A percentile compares a stretch with the other conserved stretches of the same genome.
Evolutionary conservation across 1,140 invertebrate genomes (phyloP).

Genomic region (Neodiprion fabricii): DNA sequence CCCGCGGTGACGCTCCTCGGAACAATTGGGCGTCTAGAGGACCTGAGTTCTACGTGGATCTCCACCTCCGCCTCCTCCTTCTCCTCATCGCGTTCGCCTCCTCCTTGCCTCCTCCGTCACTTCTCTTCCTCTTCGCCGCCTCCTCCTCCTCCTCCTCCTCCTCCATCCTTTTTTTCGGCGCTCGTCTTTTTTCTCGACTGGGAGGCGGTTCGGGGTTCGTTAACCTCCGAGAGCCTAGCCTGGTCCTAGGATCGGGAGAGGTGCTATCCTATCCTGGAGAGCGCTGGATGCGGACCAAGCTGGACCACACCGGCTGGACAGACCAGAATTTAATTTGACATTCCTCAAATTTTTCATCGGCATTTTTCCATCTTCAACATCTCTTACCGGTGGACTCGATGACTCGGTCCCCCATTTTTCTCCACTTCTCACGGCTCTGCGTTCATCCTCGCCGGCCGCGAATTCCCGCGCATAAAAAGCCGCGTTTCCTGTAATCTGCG

Average conservation of each 20-base stretch:
- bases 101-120: background rate
- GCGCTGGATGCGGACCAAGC: slow-evolving; percentile 22
- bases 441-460: too few species aligned
- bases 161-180: slow-evolving; percentile 23
- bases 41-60: background rate
- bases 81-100: background rate
- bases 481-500: too few species aligned
- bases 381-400: too few species aligned
- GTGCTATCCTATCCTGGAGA: background rate
- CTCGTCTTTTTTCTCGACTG: slow-evolving; percentile 10
- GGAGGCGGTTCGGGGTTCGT: slow-evolving; percentile 47
- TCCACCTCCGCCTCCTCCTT: slow-evolving; percentile 7
- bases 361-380: too few species aligned
- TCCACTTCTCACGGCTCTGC: too few species aligned
- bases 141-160: slow-evolving; percentile 15
- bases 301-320: slow-evolving; percentile 19
- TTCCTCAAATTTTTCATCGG: slow-evolving; percentile 40
- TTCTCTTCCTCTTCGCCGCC: slow-evolving; percentile 8
- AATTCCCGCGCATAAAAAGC: too few species aligned
- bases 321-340: slow-evolving; percentile 42
- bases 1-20: slow-evolving; percentile 23
- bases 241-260: slow-evolving; percentile 24
- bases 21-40: slow-evolving; percentile 31
- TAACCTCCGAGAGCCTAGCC: slow-evolving; percentile 39
- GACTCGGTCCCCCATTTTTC: too few species aligned